Evolutionary conservation across 2,888 invertebrate species (phyloP).

Genomic region (Hydrotaea diabolus): DNA sequence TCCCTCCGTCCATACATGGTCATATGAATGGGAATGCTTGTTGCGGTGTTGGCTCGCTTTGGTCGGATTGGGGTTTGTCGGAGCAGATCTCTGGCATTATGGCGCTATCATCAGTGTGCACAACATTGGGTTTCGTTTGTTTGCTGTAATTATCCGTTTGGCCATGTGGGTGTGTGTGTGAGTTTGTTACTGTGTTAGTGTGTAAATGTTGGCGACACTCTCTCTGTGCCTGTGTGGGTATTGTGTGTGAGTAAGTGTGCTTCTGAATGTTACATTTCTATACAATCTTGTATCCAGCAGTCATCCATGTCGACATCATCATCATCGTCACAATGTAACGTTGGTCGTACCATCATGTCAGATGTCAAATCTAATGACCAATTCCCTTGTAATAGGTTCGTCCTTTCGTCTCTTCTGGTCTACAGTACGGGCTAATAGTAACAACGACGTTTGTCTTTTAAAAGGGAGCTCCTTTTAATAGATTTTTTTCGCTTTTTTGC

Average conservation of each 20-base stretch:
- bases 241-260: neutral
- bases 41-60: neutral
- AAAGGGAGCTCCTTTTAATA: neutral
- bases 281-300: slow-evolving; percentile 28
- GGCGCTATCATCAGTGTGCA: neutral
- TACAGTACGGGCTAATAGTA: neutral
- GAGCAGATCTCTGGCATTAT: neutral
- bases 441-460: neutral
- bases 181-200: neutral
- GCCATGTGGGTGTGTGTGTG: neutral
- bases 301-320: neutral
- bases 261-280: neutral
- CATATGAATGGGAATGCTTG: neutral
- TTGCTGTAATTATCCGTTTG: slow-evolving; percentile 9
- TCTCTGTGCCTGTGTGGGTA: neutral
- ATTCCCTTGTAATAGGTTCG: slow-evolving; percentile 30
- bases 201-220: neutral
- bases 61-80: neutral
- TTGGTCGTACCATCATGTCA: slow-evolving; percentile 30
- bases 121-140: neutral
- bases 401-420: neutral
- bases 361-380: slow-evolving; percentile 46
- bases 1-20: neutral
- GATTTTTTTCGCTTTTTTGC: too few species aligned
- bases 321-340: slow-evolving; percentile 13